A percentile compares a stretch with the other conserved stretches of the same genome.
Conservation (phyloP, 1,140 invertebrate genomes). For the Cydia amplana region DNA sequence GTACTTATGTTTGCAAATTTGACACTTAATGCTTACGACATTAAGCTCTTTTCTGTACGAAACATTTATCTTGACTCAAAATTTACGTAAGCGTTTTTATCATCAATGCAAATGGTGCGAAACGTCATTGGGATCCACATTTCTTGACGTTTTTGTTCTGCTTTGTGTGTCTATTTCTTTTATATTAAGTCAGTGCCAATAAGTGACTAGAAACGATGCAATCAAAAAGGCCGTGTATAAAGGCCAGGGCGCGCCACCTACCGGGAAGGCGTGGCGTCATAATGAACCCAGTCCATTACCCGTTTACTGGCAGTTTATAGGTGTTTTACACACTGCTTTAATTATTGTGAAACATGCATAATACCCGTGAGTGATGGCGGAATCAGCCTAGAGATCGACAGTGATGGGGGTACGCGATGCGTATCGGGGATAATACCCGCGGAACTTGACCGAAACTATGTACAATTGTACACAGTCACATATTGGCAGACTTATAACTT, state of each 20-base stretch:
- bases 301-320: slow-evolving; percentile 70
- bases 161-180: too few relatives aligned
- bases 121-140: too few relatives aligned
- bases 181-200: too few relatives aligned
- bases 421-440: not conserved
- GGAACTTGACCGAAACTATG: not conserved
- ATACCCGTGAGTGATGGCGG: slow-evolving; percentile 50
- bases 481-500: too few relatives aligned
- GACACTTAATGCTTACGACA: too few relatives aligned
- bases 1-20: too few relatives aligned
- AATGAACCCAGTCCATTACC: slow-evolving; percentile 66
- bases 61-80: too few relatives aligned
- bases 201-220: slow-evolving; percentile 34
- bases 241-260: slow-evolving; percentile 62
- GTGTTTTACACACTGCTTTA: slow-evolving; percentile 67
- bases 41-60: too few relatives aligned
- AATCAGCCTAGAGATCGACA: slow-evolving; percentile 9
- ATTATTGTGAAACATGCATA: slow-evolving; percentile 64
- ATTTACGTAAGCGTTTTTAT: too few relatives aligned
- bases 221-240: slow-evolving; percentile 43
- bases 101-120: too few relatives aligned
- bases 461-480: too few relatives aligned
- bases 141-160: too few relatives aligned
- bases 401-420: not conserved
- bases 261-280: slow-evolving; percentile 60